These are phyloP conservation scores for Centropyge bicolor DNA, from an alignment of 2,797 vertebrate species.

Conservation along the genomic window DNA sequence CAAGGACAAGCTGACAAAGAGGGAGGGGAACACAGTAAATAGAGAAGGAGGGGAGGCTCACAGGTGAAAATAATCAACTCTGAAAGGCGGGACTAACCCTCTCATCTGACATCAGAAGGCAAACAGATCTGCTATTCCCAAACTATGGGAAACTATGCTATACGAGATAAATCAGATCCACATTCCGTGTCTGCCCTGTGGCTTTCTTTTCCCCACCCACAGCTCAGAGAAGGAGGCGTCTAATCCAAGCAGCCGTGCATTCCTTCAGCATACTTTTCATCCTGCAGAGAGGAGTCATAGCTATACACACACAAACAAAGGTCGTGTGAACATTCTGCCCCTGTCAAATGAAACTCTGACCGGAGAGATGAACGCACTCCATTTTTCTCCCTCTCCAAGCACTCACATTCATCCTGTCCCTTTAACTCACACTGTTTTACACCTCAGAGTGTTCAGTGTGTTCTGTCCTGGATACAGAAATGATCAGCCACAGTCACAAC, in stretches of 20 bases:
- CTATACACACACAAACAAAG: constrained; percentile 34
- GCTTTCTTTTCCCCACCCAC: constrained; percentile 23
- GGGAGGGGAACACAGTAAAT: no score
- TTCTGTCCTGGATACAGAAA: neutral
- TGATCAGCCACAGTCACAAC: constrained; percentile 20
- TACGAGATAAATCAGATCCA: constrained; percentile 25
- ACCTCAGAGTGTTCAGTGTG: constrained; percentile 15
- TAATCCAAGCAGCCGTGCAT: constrained; percentile 29
- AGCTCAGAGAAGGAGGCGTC: neutral
- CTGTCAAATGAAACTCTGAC: constrained; percentile 24
- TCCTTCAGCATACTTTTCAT: constrained; percentile 35
- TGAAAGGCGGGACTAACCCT: no score
- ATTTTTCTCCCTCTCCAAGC: neutral
- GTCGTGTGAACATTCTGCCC: constrained; percentile 33
- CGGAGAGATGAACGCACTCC: constrained; percentile 17
- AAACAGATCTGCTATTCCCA: no score
- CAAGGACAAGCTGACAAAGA: no score
- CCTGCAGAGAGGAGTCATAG: constrained; percentile 15
- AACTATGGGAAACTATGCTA: no score
- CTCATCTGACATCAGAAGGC: no score
- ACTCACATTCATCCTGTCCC: constrained; percentile 13
- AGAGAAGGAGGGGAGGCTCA: no score
- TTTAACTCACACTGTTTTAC: constrained; percentile 1
- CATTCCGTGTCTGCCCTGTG: constrained; percentile 1
- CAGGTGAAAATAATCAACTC: no score